Conservation (phyloP, 2,888 invertebrate species). For the Nymphalis c-album region DNA sequence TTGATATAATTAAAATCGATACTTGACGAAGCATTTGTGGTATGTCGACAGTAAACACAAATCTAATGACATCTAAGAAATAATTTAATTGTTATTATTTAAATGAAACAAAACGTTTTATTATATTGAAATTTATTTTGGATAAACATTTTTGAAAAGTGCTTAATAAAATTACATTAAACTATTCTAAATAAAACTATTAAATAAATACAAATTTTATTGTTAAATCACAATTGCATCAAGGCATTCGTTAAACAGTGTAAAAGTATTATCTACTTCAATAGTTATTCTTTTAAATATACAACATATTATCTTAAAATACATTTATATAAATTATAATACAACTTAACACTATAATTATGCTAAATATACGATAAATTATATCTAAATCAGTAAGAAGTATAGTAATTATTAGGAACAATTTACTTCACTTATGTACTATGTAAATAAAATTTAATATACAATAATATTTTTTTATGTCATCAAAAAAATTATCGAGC, state of each 20-base stretch:
- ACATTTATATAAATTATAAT: constrained; percentile 25
- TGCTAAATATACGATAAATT: background rate
- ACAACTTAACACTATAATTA: constrained; percentile 18
- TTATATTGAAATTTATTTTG: constrained; percentile 62
- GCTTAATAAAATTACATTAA: constrained; percentile 33
- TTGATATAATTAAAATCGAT: no score
- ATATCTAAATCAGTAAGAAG: constrained; percentile 12
- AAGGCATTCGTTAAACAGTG: constrained; percentile 53
- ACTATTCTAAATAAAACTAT: constrained; percentile 28
- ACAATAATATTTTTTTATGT: constrained; percentile 24
- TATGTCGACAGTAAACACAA: background rate
- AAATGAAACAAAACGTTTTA: constrained; percentile 39
- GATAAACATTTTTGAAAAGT: constrained; percentile 61
- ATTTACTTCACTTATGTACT: constrained; percentile 21
- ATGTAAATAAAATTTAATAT: constrained; percentile 38
- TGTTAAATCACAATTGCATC: constrained; percentile 63
- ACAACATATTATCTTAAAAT: constrained; percentile 14
- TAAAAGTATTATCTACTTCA: constrained; percentile 21
- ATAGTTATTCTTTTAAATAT: constrained; percentile 27
- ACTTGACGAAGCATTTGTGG: background rate
- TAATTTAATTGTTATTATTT: background rate
- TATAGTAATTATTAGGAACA: constrained; percentile 30
- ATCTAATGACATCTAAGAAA: background rate
- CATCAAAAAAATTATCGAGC: constrained; percentile 8
- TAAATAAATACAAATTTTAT: constrained; percentile 62